phyloP scores from a whole-genome alignment of 2,888 invertebrate genomes.

The Corbicula japonica region DNA sequence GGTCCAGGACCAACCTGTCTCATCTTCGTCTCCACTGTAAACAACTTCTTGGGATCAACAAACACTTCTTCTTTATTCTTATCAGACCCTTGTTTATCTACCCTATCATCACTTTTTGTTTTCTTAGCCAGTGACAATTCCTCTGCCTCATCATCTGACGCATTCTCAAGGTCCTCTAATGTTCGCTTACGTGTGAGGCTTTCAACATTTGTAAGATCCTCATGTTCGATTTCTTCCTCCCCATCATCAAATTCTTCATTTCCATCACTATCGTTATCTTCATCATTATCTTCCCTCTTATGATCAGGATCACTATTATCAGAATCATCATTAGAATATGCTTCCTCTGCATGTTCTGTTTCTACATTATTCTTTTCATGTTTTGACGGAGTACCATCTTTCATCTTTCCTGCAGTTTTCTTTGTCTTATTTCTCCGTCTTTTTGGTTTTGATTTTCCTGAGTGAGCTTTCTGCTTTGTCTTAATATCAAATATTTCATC shows the following conservation, averaged over 20 bases:
- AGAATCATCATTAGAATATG: constrained; percentile 20
- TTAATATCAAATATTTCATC: constrained; percentile 17
- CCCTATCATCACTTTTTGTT: too few species aligned
- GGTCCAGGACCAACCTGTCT: constrained; percentile 64
- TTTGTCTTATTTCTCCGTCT: constrained; percentile 19
- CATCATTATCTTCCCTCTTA: constrained; percentile 36
- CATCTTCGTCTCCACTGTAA: constrained; percentile 69
- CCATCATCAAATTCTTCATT: constrained; percentile 44
- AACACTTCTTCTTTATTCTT: constrained; percentile 53
- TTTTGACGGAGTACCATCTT: constrained; percentile 36
- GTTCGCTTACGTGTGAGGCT: constrained; percentile 70
- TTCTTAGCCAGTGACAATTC: constrained; percentile 34
- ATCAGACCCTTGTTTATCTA: neutral
- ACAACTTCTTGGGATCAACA: constrained; percentile 75
- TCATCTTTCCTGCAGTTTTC: too few species aligned
- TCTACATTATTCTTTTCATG: constrained; percentile 37
- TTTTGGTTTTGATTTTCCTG: constrained; percentile 18
- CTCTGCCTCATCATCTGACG: constrained; percentile 55
- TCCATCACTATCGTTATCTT: constrained; percentile 38
- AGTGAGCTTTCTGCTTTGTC: constrained; percentile 2
- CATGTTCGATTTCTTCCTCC: constrained; percentile 49
- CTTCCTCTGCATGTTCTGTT: constrained; percentile 32
- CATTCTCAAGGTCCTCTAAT: constrained; percentile 74
- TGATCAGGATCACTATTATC: constrained; percentile 33
- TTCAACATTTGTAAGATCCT: constrained; percentile 62